These are phyloP conservation scores for Elaphurus davidianus DNA, from an alignment of 2,113 vertebrate species.

Conservation along the genomic window DNA sequence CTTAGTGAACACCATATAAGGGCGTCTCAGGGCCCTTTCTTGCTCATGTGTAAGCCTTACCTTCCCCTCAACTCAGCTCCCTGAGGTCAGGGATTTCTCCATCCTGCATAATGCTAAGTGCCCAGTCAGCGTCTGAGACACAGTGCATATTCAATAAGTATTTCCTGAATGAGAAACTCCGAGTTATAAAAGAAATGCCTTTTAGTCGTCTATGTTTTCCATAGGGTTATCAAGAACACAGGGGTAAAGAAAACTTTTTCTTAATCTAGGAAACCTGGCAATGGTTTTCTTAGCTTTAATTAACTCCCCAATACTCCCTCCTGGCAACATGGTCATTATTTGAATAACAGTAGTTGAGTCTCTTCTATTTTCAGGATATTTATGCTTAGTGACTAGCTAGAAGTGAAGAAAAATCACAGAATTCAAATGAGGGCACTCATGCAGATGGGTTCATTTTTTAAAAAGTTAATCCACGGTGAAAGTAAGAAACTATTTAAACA, in stretches of 20 bases:
- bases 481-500: neutral
- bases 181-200: neutral
- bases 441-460: neutral
- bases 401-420: neutral
- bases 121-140: neutral
- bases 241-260: neutral
- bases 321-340: neutral
- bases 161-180: neutral
- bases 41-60: neutral
- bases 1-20: neutral
- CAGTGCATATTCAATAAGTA: neutral
- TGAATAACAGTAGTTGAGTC: conserved; percentile 4
- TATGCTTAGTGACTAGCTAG: neutral
- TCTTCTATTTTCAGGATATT: conserved; percentile 17
- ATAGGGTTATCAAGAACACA: neutral
- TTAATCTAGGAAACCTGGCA: conserved; percentile 39
- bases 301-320: conserved; percentile 18
- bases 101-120: neutral
- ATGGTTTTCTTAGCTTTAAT: conserved; percentile 37
- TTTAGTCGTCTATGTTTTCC: neutral
- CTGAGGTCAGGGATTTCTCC: neutral
- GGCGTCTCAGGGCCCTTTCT: neutral
- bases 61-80: neutral
- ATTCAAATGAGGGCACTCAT: conserved; percentile 6
- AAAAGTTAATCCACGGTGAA: neutral